phyloP scores from a whole-genome alignment of 1,140 invertebrate species.

The Drosophila sechellia region DNA sequence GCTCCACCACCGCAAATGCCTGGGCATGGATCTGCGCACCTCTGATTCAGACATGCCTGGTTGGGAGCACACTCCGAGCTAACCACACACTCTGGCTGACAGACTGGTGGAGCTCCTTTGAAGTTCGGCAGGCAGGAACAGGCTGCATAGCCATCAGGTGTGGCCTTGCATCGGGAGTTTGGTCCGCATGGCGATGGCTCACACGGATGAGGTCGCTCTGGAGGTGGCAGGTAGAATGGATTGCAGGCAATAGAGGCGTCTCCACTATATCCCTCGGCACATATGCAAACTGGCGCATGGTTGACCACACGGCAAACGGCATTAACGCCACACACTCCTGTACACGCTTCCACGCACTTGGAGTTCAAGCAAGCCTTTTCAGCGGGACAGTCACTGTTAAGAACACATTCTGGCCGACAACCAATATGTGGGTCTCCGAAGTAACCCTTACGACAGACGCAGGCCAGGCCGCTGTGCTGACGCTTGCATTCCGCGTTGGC shows the following conservation, averaged over 20 bases:
- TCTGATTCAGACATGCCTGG: constrained; percentile 91
- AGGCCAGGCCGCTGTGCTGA: constrained; percentile 86
- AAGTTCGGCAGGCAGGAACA: constrained; percentile 93
- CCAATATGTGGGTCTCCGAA: constrained; percentile 90
- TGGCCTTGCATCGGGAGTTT: constrained; percentile 90
- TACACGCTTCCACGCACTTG: constrained; percentile 92
- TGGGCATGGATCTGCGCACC: constrained; percentile 91
- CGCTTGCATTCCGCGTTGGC: constrained; percentile 91
- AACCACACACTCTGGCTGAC: constrained; percentile 92
- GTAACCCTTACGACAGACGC: constrained; percentile 88
- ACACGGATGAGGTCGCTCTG: constrained; percentile 85
- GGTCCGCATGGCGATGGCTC: constrained; percentile 92
- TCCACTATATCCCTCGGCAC: constrained; percentile 89
- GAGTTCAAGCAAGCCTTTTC: constrained; percentile 91
- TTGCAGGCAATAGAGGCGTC: constrained; percentile 92
- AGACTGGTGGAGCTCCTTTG: constrained; percentile 91
- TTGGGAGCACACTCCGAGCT: constrained; percentile 92
- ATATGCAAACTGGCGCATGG: constrained; percentile 92
- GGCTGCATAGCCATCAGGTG: constrained; percentile 89
- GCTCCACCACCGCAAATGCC: constrained; percentile 91
- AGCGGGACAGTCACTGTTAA: constrained; percentile 90
- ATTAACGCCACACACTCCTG: constrained; percentile 90
- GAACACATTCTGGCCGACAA: constrained; percentile 91
- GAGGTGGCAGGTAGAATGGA: constrained; percentile 77
- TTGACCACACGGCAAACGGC: constrained; percentile 91